These are phyloP conservation scores for Lumbricus terrestris DNA, from an alignment of 2,888 invertebrate genomes.

Conservation along the genomic window DNA sequence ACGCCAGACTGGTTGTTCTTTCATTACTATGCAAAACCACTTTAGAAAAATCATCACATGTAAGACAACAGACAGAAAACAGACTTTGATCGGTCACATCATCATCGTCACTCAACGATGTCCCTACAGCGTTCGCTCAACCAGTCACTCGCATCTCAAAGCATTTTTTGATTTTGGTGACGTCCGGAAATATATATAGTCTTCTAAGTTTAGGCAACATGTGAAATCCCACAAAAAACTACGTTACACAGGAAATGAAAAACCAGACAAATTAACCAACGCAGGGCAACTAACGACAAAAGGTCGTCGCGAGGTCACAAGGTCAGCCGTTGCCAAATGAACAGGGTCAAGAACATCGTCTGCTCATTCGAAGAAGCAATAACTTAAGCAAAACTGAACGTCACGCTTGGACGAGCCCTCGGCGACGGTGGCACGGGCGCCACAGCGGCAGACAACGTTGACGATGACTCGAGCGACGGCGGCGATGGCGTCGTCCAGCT, in stretches of 20 bases:
- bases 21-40: conserved; percentile 10
- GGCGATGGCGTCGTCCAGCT: neutral
- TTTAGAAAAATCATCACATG: conserved; percentile 7
- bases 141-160: neutral
- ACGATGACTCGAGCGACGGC: neutral
- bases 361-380: conserved; percentile 13
- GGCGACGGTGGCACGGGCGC: neutral
- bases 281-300: conserved; percentile 11
- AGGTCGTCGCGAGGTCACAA: conserved; percentile 10
- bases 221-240: conserved; percentile 18
- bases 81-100: neutral
- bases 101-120: neutral
- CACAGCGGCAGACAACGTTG: neutral
- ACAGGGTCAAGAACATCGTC: neutral
- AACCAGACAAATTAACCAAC: conserved; percentile 10
- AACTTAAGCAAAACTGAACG: conserved; percentile 18
- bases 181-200: neutral
- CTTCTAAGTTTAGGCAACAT: conserved; percentile 6
- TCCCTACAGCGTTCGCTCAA: neutral
- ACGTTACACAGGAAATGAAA: conserved; percentile 8
- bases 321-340: conserved; percentile 7
- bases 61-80: neutral
- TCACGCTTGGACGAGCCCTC: neutral
- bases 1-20: conserved; percentile 5
- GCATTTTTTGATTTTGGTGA: conserved; percentile 13